Percentiles rank a stretch among this genome's conserved stretches.
Conservation (phyloP, 2,888 invertebrate genomes). For the Lasioglossum malachurum region DNA sequence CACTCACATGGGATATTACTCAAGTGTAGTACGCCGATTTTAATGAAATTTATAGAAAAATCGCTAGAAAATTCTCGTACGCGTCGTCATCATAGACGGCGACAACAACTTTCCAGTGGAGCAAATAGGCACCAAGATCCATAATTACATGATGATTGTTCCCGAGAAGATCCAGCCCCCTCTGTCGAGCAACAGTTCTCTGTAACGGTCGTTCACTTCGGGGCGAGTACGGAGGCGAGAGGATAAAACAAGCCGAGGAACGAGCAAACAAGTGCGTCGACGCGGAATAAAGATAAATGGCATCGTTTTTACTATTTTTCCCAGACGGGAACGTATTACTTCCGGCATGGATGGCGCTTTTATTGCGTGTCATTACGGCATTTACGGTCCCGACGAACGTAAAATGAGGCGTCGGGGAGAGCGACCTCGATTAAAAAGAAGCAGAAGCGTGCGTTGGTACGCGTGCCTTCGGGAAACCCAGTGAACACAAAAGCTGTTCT, state of each 20-base stretch:
- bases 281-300: conserved; percentile 38
- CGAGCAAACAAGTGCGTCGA: conserved; percentile 9
- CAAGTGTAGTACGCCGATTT: too few species aligned
- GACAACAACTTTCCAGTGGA: neutral
- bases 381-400: conserved; percentile 35
- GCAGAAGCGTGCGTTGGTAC: neutral
- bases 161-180: neutral
- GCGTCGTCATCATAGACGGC: neutral
- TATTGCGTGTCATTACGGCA: conserved; percentile 34
- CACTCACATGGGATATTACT: too few species aligned
- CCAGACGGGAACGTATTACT: conserved; percentile 33
- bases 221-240: neutral
- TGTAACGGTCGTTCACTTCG: neutral
- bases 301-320: conserved; percentile 29
- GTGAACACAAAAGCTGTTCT: neutral
- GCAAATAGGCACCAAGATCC: neutral
- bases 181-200: conserved; percentile 2
- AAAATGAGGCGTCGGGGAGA: conserved; percentile 26
- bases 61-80: neutral
- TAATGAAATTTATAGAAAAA: too few species aligned
- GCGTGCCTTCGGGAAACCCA: neutral
- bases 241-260: neutral
- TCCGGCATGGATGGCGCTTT: conserved; percentile 39
- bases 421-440: neutral
- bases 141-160: neutral